A percentile compares a stretch with the other conserved stretches of the same genome.
These are phyloP conservation scores for Anniella stebbinsi DNA, from an alignment of 2,797 vertebrate genomes.

Conservation along the genomic window DNA sequence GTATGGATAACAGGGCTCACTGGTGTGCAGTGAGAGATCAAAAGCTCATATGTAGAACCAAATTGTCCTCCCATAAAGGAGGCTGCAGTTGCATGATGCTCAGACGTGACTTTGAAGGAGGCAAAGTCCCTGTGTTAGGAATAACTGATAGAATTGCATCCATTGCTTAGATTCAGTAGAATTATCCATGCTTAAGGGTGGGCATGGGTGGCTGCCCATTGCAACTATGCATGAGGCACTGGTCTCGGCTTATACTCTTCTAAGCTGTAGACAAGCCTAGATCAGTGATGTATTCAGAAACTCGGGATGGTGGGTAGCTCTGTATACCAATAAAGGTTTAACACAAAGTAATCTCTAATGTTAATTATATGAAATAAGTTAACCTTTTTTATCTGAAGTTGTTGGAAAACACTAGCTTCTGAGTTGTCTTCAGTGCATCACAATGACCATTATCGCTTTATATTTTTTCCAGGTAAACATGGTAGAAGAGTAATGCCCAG, in stretches of 20 bases:
- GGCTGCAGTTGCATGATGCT: background rate
- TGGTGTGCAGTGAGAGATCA: background rate
- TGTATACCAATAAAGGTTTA: background rate
- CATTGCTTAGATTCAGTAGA: background rate
- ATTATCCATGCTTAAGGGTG: background rate
- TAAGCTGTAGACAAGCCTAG: background rate
- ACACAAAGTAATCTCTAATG: background rate
- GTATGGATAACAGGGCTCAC: background rate
- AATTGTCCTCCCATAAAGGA: background rate
- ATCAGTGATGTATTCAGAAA: background rate
- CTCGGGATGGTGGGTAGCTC: background rate
- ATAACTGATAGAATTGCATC: background rate
- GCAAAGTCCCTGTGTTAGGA: background rate
- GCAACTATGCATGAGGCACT: background rate
- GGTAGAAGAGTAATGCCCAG: background rate
- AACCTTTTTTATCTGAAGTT: background rate
- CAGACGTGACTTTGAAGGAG: background rate
- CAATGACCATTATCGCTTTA: background rate
- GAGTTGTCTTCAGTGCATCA: background rate
- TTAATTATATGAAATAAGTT: background rate
- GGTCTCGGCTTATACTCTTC: background rate
- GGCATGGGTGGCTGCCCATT: background rate
- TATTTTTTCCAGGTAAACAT: constrained; percentile 18
- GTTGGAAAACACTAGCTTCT: background rate
- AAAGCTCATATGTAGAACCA: background rate